A percentile compares a stretch with the other conserved stretches of the same genome.
Evolutionary conservation across 64 coral and sea anemone species (phyloP).

Genomic region (Catalaphyllia jardinei): DNA sequence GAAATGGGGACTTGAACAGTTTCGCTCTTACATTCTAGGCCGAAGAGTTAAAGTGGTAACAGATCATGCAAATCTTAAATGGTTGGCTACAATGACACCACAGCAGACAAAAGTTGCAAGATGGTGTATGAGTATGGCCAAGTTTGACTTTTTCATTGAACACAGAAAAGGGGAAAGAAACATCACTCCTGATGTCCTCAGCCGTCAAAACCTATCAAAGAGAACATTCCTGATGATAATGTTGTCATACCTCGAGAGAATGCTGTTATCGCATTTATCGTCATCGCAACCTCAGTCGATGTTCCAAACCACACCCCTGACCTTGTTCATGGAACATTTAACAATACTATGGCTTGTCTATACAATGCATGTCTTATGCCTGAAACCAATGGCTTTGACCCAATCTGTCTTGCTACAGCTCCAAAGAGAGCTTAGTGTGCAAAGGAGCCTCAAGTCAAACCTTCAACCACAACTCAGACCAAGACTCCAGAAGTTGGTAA

Average conservation of each 20-base stretch:
- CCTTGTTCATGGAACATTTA: too few relatives aligned
- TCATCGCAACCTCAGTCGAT: background rate
- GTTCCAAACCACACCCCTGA: conserved; percentile 3
- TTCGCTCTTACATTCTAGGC: conserved; percentile 39
- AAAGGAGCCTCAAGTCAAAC: too few relatives aligned
- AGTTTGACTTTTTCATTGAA: conserved; percentile 1
- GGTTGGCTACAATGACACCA: conserved; percentile 8
- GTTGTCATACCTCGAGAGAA: conserved; percentile 6
- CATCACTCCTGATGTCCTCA: background rate
- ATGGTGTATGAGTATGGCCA: background rate
- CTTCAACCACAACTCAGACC: too few relatives aligned
- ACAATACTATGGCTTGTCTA: too few relatives aligned
- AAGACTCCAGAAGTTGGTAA: too few relatives aligned
- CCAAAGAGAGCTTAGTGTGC: too few relatives aligned
- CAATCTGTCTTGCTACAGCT: too few relatives aligned
- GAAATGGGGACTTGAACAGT: conserved; percentile 44
- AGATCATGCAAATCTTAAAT: conserved; percentile 28
- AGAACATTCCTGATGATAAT: background rate
- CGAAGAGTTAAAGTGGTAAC: too few relatives aligned
- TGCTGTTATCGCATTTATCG: background rate
- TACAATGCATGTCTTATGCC: too few relatives aligned
- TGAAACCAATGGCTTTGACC: too few relatives aligned
- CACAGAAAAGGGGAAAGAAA: background rate
- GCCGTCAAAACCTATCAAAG: background rate
- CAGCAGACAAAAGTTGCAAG: conserved; percentile 17